Evolutionary conservation across 2,113 vertebrate genomes (phyloP).

Genomic region (Daubentonia madagascariensis): DNA sequence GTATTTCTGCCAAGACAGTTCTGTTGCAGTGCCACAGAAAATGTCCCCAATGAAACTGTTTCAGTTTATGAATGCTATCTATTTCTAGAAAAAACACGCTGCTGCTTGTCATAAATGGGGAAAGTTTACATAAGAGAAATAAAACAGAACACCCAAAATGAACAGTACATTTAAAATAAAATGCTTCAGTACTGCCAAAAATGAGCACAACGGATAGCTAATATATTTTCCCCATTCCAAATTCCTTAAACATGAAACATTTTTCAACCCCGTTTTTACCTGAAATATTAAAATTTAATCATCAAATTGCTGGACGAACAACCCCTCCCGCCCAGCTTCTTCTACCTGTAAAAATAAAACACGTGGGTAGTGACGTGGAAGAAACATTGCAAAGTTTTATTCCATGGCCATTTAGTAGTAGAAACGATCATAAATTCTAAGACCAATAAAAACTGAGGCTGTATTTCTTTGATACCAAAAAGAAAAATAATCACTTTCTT

Average conservation of each 20-base stretch:
- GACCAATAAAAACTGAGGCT: background rate
- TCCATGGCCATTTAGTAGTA: background rate
- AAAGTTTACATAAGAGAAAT: conserved; percentile 74
- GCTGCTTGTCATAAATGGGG: conserved; percentile 60
- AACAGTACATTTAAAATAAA: conserved; percentile 68
- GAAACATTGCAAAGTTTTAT: background rate
- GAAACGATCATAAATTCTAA: conserved; percentile 32
- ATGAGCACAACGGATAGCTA: background rate
- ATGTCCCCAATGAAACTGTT: conserved; percentile 65
- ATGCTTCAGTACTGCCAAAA: conserved; percentile 48
- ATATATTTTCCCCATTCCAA: conserved; percentile 6
- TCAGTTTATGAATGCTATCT: conserved; percentile 77
- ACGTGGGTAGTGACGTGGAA: background rate
- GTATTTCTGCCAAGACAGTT: conserved; percentile 62
- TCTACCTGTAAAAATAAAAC: background rate
- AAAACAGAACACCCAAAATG: conserved; percentile 68
- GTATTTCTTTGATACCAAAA: background rate
- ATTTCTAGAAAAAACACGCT: conserved; percentile 66
- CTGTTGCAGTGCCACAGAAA: conserved; percentile 51
- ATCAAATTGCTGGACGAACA: background rate
- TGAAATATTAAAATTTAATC: conserved; percentile 19
- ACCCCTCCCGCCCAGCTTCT: background rate
- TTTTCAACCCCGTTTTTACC: conserved; percentile 35
- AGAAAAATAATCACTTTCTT: background rate
- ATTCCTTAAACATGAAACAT: conserved; percentile 28